Evolutionary conservation across 2,113 vertebrate genomes (phyloP), one percentile per base, ranked within the genome.

Genomic region (Sterna hirundo): DNA sequence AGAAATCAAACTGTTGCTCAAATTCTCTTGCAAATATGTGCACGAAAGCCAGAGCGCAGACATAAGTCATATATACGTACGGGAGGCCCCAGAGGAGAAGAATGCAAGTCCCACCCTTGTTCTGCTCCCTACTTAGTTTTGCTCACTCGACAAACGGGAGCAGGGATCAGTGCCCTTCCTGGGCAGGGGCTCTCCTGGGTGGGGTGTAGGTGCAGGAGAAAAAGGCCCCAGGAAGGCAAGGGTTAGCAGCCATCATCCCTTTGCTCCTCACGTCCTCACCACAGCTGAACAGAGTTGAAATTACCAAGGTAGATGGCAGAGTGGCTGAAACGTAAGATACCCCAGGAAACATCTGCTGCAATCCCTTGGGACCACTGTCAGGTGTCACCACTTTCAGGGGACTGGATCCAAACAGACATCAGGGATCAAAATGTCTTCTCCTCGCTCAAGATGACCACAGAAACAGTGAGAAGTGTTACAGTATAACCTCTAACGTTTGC

Each of bases 401-500:
- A 77, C 46, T 46, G 54, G 30, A 82, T 52, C 15, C 34, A 52
- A 60, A 86, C 29, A 66, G 20, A 66, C 15, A 75, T 34, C 49
- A 32, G 54, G 38, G 29, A 55, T 11, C 32, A 55, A 69, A 84
- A 30, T 2, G 15, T 51, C 27, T 57, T 62, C 47, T 40, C 9
- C 32, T 86, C 60, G 25, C 16, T 68, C 25, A 72, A 15, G 38
- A 55, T 27, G 30, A 92, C 10, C 20, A 51, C 26, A 77, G 36
- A 68, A 44, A 61, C 18, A 75, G 29, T 49, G 23, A 51, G 69
- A 69, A 65, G 21, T n/a, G 55, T 64, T 77, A 54, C 5, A 7
- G 30, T 2, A 27, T 12, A 88, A 84, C 11, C 16, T 65, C 36
- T 70, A 51, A n/a, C 0, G 0, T 5, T 20, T 44, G 46, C 15